Evolutionary conservation across 2,797 vertebrate species (phyloP), one percentile per base, ranked within the genome.

Genomic region (Gambusia yucatana): DNA sequence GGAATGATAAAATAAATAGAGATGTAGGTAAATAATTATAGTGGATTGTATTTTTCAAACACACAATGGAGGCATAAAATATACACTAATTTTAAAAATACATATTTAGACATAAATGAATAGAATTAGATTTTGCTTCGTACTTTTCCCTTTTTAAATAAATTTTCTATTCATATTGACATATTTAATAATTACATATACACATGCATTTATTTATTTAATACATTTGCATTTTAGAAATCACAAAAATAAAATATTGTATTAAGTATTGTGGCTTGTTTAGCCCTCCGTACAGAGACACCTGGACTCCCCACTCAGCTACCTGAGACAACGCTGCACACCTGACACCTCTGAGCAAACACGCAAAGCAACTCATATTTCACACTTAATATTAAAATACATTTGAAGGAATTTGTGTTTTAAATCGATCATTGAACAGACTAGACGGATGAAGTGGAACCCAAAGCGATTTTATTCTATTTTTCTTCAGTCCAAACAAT

Each of bases 311-410:
- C 75, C 85, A 65, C 11, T 22, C 13, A 25, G 61, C 85, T 82
- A 95, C 93, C 92, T 90, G 95, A 94, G 92, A 88, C 84, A 86
- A 87, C 74, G 43, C 48, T 3, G 79, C 25, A 82, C 88, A 95
- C 91, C 92, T 86, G 95, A 96, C 92, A 94, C 93, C 91, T 77
- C 82, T 73, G 76, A 33, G 46, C 36, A 52, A 47, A 81, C 86
- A 82, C 6, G 59, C 59, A 79, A 74, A 30, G 39, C 1, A 59
- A 16, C 72, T 73, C 77, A 7, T 77, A 48, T 77, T 65, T 33
- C 61, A 25, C 52, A 13, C 75, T 28, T 17, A 17, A 17, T 47
- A 11, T 52, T 50, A 25, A 69, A 25, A 69, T 25, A 25, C 0
- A 43, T 43, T 36, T 69, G 22, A 13, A 41, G 10, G 3, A 43